Conservation (phyloP, 2,113 vertebrate genomes). For the Alexandromys fortis region DNA sequence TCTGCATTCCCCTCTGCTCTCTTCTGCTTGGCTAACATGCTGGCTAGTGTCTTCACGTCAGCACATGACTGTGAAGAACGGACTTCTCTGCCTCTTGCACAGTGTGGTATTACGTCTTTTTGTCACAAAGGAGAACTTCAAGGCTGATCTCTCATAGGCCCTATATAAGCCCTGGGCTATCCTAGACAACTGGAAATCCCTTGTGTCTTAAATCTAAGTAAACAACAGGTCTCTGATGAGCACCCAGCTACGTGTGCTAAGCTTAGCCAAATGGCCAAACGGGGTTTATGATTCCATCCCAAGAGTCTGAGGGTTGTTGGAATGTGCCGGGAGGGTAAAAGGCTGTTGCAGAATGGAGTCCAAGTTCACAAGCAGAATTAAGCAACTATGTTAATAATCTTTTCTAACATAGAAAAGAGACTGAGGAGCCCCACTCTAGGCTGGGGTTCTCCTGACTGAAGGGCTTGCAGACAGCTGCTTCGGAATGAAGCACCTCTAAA, state of each 20-base stretch:
- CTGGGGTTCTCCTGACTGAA: not conserved
- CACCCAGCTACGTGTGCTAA: not conserved
- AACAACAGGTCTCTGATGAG: not conserved
- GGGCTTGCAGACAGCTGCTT: not conserved
- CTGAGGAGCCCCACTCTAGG: not conserved
- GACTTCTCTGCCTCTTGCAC: not conserved
- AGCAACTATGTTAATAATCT: not conserved
- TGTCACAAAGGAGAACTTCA: not conserved
- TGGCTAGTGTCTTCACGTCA: not conserved
- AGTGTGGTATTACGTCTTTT: not conserved
- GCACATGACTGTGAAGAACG: not conserved
- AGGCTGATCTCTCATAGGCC: not conserved
- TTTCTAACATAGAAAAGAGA: not conserved
- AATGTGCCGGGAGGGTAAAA: not conserved
- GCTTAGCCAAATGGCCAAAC: not conserved
- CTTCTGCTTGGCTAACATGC: not conserved
- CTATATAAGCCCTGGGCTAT: not conserved
- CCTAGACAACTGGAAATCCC: not conserved
- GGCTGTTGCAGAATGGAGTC: not conserved
- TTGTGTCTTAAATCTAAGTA: not conserved
- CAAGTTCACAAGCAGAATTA: not conserved
- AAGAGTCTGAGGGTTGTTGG: not conserved
- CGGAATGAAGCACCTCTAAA: not conserved
- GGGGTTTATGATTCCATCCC: not conserved
- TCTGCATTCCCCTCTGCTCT: too few species aligned